Evolutionary conservation across 2,888 invertebrate genomes (phyloP).

Genomic region (Tetragnatha montana): DNA sequence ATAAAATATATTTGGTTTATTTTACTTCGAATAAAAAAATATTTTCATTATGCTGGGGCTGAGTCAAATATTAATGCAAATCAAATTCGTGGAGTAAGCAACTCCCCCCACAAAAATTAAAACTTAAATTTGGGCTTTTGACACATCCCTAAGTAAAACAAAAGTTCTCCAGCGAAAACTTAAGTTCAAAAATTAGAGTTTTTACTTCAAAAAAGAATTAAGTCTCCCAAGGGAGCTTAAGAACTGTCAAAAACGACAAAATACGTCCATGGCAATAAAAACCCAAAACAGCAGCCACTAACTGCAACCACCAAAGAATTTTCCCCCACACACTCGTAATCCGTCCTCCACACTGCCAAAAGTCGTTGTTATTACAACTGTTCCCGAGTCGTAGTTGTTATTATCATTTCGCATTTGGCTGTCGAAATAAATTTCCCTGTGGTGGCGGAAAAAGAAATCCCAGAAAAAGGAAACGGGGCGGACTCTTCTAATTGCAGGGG

Average conservation of each 20-base stretch:
- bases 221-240: background rate
- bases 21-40: too few species aligned
- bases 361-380: constrained; percentile 55
- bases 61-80: too few species aligned
- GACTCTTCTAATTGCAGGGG: constrained; percentile 48
- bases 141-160: too few species aligned
- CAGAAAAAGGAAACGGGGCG: too few species aligned
- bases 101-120: too few species aligned
- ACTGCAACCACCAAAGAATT: background rate
- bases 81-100: too few species aligned
- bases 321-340: constrained; percentile 20
- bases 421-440: constrained; percentile 53
- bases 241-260: constrained; percentile 19
- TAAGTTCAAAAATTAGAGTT: background rate
- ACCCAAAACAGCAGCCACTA: constrained; percentile 1
- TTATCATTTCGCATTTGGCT: constrained; percentile 34
- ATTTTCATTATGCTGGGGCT: too few species aligned
- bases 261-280: background rate
- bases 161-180: background rate
- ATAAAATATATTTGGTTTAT: too few species aligned
- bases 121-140: too few species aligned
- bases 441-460: constrained; percentile 18
- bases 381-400: constrained; percentile 37
- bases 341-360: constrained; percentile 32
- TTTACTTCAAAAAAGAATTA: background rate